phyloP scores from a whole-genome alignment of 2,888 invertebrate genomes.

The Eupithecia subfuscata region DNA sequence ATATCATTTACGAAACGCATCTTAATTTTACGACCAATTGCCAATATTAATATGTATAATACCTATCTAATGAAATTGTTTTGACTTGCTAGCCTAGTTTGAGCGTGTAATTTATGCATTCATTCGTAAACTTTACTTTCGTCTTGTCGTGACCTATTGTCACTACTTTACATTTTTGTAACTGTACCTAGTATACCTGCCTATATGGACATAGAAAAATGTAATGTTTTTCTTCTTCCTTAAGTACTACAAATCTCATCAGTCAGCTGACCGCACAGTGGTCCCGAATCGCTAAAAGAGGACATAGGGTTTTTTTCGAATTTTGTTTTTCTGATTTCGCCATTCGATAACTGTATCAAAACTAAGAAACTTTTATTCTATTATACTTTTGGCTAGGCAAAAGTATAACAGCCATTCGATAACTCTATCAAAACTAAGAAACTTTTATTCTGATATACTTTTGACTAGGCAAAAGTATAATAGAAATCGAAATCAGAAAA shows the following conservation, averaged over 20 bases:
- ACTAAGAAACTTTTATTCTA: no score
- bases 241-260: neutral
- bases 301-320: no score
- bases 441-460: no score
- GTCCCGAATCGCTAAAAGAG: no score
- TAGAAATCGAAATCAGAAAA: no score
- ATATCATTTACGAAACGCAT: conserved; percentile 36
- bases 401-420: no score
- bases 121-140: conserved; percentile 52
- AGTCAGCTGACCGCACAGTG: neutral
- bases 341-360: no score
- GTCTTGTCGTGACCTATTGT: conserved; percentile 59
- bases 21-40: conserved; percentile 37
- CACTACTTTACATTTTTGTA: conserved; percentile 58
- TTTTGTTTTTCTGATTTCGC: no score
- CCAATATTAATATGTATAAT: conserved; percentile 34
- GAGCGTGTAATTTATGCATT: conserved; percentile 56
- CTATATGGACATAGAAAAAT: neutral
- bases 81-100: conserved; percentile 57
- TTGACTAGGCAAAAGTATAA: no score
- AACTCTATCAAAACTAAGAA: no score
- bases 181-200: conserved; percentile 68
- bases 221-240: neutral
- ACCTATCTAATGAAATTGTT: conserved; percentile 46
- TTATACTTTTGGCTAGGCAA: no score